phyloP scores from a whole-genome alignment of 2,113 vertebrate genomes.

The Maccullochella peelii region DNA sequence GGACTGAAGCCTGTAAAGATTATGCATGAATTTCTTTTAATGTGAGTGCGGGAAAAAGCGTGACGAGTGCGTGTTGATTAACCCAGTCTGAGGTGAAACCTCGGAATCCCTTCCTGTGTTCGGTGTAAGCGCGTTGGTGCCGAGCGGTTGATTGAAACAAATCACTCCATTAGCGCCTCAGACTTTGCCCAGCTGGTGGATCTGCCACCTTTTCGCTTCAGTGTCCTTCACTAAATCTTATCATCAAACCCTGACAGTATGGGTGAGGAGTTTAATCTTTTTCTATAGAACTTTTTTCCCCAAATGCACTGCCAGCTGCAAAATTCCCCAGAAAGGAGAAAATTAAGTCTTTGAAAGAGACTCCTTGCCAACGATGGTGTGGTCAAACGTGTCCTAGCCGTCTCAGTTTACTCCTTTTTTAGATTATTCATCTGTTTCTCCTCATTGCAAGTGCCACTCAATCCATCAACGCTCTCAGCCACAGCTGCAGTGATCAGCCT shows the following conservation, averaged over 20 bases:
- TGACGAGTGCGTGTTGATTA: conserved; percentile 43
- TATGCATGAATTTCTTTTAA: conserved; percentile 75
- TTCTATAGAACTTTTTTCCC: conserved; percentile 22
- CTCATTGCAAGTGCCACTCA: conserved; percentile 67
- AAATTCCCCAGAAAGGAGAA: conserved; percentile 33
- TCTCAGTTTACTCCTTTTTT: conserved; percentile 42
- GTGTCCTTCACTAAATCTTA: conserved; percentile 11
- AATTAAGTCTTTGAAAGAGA: conserved; percentile 12
- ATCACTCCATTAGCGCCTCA: conserved; percentile 67
- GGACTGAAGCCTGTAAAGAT: conserved; percentile 72
- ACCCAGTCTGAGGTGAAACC: conserved; percentile 34
- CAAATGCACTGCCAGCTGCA: conserved; percentile 74
- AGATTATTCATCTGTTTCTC: conserved; percentile 21
- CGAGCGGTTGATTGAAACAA: conserved; percentile 61
- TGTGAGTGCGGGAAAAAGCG: conserved; percentile 28
- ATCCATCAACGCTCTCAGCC: conserved; percentile 39
- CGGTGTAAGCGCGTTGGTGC: conserved; percentile 33
- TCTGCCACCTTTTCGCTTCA: conserved; percentile 9
- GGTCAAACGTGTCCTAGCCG: conserved; percentile 20
- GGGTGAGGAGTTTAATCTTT: neutral
- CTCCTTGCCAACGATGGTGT: conserved; percentile 48
- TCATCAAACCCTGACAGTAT: conserved; percentile 17
- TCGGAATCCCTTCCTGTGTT: conserved; percentile 28
- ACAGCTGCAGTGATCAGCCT: conserved; percentile 13
- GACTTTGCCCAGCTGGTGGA: conserved; percentile 23